Evolutionary conservation across 2,888 invertebrate species (phyloP).

Genomic region (Nowickia ferox): DNA sequence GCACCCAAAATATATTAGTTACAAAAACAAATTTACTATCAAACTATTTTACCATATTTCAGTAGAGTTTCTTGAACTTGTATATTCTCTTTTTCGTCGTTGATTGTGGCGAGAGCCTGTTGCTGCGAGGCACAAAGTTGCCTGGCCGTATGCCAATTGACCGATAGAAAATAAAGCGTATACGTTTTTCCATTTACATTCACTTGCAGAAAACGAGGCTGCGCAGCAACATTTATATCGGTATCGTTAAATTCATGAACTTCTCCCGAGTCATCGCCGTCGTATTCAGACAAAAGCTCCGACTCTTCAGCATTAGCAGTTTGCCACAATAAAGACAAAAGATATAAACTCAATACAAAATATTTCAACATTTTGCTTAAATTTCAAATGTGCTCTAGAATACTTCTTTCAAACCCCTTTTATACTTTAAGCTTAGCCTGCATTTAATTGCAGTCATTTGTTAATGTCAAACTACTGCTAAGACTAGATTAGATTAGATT

Average conservation of each 20-base stretch:
- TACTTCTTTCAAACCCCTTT: background rate
- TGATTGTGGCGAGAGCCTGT: conserved; percentile 63
- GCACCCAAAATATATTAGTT: background rate
- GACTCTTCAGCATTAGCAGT: background rate
- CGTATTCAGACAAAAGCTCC: background rate
- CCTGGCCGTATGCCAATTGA: conserved; percentile 72
- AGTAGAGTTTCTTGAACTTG: background rate
- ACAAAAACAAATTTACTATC: background rate
- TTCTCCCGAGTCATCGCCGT: background rate
- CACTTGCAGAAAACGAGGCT: conserved; percentile 2
- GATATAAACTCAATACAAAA: conserved; percentile 19
- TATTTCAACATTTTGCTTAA: conserved; percentile 37
- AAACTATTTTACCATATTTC: background rate
- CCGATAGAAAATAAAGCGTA: conserved; percentile 10
- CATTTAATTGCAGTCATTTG: conserved; percentile 25
- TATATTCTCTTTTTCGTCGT: background rate
- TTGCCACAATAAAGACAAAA: conserved; percentile 20
- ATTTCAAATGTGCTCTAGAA: background rate
- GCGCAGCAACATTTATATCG: background rate
- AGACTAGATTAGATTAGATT: conserved; percentile 8
- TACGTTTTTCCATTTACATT: conserved; percentile 1
- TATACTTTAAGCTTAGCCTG: background rate
- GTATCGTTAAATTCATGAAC: background rate
- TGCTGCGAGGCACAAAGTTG: conserved; percentile 63
- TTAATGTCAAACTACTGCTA: conserved; percentile 15